phyloP scores from a whole-genome alignment of 2,113 vertebrate genomes.

The Octodon degus region DNA sequence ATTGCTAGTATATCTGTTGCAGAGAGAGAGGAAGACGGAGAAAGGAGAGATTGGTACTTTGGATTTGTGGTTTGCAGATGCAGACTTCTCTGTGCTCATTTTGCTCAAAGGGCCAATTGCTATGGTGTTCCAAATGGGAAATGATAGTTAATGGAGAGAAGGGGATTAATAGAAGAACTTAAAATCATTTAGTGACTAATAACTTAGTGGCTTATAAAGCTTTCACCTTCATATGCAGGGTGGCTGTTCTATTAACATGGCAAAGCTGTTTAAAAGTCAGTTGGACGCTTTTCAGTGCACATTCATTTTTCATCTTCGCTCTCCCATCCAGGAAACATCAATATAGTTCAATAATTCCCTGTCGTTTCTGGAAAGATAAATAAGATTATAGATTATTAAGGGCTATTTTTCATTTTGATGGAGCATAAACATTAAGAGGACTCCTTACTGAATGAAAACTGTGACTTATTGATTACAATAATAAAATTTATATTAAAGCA shows the following conservation, averaged over 20 bases:
- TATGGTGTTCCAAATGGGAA: slow-evolving; percentile 42
- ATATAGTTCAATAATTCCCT: slow-evolving; percentile 60
- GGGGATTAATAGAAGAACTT: slow-evolving; percentile 69
- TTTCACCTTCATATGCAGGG: slow-evolving; percentile 26
- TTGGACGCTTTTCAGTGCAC: not conserved
- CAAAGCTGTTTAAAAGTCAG: slow-evolving; percentile 31
- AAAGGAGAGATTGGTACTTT: not conserved
- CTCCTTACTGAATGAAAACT: slow-evolving; percentile 18
- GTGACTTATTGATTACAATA: slow-evolving; percentile 53
- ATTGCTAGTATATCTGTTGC: not conserved
- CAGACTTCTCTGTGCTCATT: not conserved
- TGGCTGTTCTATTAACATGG: not conserved
- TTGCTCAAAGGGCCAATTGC: not conserved
- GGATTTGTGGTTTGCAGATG: not conserved
- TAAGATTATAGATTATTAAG: slow-evolving; percentile 62
- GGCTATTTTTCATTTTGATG: slow-evolving; percentile 73
- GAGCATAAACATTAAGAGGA: slow-evolving; percentile 43
- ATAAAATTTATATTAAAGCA: slow-evolving; percentile 17
- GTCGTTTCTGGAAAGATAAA: slow-evolving; percentile 60
- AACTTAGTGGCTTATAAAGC: not conserved
- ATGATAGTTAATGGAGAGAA: slow-evolving; percentile 44
- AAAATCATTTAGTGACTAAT: slow-evolving; percentile 66
- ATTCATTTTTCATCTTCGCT: slow-evolving; percentile 59
- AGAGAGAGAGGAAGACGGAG: not conserved
- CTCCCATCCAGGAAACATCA: slow-evolving; percentile 52